Percentiles rank a stretch among this genome's conserved stretches.
Conservation (phyloP, 2,888 invertebrate genomes). For the Clitarchus hookeri region DNA sequence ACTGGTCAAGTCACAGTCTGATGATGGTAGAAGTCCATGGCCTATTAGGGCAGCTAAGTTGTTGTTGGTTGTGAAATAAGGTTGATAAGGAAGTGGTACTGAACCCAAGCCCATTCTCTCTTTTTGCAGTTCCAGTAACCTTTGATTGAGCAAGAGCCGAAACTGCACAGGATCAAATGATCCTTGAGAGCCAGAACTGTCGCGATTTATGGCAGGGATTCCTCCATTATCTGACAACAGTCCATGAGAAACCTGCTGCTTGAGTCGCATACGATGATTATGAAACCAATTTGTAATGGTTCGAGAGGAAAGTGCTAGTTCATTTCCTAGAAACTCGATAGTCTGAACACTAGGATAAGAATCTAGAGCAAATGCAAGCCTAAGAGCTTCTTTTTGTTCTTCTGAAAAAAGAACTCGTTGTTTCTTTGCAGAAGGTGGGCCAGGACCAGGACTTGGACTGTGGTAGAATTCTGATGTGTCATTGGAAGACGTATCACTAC, state of each 20-base stretch:
- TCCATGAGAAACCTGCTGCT: slow-evolving; percentile 85
- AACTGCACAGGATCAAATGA: slow-evolving; percentile 93
- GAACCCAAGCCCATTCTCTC: slow-evolving; percentile 75
- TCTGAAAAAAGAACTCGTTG: slow-evolving; percentile 97
- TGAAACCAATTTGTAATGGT: slow-evolving; percentile 99
- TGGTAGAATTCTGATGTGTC: slow-evolving; percentile 88
- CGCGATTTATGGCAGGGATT: slow-evolving; percentile 28
- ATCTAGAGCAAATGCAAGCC: slow-evolving; percentile 92
- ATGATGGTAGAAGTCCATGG: slow-evolving; percentile 66
- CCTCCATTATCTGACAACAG: slow-evolving; percentile 64
- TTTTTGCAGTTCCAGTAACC: slow-evolving; percentile 84
- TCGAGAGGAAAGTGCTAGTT: slow-evolving; percentile 87
- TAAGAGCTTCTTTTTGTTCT: slow-evolving; percentile 95
- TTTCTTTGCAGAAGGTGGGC: slow-evolving; percentile 87
- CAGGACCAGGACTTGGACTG: slow-evolving; percentile 81
- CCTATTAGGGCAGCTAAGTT: slow-evolving; percentile 77
- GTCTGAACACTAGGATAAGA: slow-evolving; percentile 97
- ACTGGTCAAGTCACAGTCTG: slow-evolving; percentile 50
- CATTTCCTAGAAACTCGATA: slow-evolving; percentile 92
- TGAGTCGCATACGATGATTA: slow-evolving; percentile 97
- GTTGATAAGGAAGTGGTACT: slow-evolving; percentile 69
- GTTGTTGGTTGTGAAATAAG: slow-evolving; percentile 76
- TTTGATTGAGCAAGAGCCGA: slow-evolving; percentile 83
- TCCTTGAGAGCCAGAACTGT: slow-evolving; percentile 55
- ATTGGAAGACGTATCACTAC: slow-evolving; percentile 85